phyloP scores from a whole-genome alignment of 2,113 vertebrate genomes.

The Trogon melanurus region DNA sequence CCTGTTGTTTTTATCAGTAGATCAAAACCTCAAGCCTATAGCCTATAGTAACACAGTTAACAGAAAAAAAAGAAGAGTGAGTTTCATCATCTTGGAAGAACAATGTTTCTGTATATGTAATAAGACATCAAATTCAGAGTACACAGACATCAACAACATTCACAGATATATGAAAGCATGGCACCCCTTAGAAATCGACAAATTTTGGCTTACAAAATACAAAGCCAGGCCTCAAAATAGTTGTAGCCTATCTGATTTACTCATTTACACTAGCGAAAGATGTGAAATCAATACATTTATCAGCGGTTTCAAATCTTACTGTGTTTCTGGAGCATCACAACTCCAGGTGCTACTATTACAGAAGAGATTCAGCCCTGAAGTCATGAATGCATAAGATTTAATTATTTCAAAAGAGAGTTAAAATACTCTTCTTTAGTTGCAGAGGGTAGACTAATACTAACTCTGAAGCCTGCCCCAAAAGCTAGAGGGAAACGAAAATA shows the following conservation, averaged over 20 bases:
- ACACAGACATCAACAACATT: background rate
- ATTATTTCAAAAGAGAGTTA: background rate
- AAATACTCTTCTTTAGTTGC: background rate
- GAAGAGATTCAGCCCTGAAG: background rate
- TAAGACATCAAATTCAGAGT: background rate
- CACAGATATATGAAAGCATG: background rate
- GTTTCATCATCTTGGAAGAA: background rate
- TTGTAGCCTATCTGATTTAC: background rate
- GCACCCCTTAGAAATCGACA: background rate
- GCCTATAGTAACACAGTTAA: background rate
- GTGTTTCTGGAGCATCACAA: background rate
- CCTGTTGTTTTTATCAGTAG: background rate
- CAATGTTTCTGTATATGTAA: background rate
- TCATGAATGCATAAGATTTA: background rate
- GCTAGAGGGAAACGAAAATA: slow-evolving; percentile 21
- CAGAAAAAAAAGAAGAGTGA: background rate
- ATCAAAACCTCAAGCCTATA: background rate
- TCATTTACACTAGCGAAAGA: background rate
- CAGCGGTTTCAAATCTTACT: background rate
- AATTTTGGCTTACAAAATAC: background rate
- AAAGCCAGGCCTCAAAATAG: background rate
- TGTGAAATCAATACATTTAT: background rate
- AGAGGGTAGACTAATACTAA: background rate
- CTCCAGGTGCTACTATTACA: background rate
- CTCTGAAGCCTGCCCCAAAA: background rate